Evolutionary conservation across 2,888 invertebrate species (phyloP), one percentile per base, ranked within the genome.

Genomic region (Ptilodon capucinus): DNA sequence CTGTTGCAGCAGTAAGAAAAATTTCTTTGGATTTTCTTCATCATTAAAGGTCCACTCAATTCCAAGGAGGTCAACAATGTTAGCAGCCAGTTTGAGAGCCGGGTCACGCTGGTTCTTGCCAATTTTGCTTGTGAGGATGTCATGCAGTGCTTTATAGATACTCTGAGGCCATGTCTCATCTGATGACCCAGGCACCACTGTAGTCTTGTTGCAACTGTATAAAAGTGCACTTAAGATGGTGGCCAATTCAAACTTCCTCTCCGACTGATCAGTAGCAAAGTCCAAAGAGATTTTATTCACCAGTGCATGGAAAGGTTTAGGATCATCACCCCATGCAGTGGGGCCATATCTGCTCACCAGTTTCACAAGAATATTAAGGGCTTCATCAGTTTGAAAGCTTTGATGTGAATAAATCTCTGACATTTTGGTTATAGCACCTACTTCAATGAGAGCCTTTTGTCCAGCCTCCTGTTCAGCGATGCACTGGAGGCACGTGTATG

Each of bases 351-450:
- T 92, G 54, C 93, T 93, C 0, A 95, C 95, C 42, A 97, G 81
- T 44, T 94, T 93, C 2, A 96, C 95, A 44, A 97, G 91, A 63
- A 97, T 93, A 68, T 95, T 95, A 28, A 97, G 86, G 0, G 97
- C 97, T 79, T 97, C 96, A 74, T 97, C 97, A 0, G 96, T 96
- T 81, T 97, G 96, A 72, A 97, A 97, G 79, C 96, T 96, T 79
- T 96, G 97, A 57, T 95, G 95, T 0, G 96, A 93, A 78, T 97
- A 97, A 59, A 97, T 96, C 76, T 96, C 95, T 40, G 95, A 95
- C 94, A 97, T 95, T 82, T 95, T 96, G 0, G 93, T 92, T 47
- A 97, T 94, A 9, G 95, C 96, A 44, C 95, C 95, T 30, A 94
- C 93, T 58, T 95, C 94, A 34, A 96, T 92, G 1, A 98, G 88